phyloP scores from a whole-genome alignment of 2,797 vertebrate species.

The Smutsia temminckii region DNA sequence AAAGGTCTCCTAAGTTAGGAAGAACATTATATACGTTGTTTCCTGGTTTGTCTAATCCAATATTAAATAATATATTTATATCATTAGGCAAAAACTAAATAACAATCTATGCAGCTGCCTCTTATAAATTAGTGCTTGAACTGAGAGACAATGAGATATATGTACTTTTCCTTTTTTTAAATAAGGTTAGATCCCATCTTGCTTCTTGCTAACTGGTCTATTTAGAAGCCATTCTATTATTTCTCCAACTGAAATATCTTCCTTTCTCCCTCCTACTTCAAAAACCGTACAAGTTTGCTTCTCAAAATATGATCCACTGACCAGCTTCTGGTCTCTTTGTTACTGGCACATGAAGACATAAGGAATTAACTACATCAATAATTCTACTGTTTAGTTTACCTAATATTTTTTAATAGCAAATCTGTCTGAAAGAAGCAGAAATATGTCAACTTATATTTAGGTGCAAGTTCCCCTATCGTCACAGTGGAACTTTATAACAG shows the following conservation, averaged over 20 bases:
- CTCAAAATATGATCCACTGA: conserved; percentile 40
- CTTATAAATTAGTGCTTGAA: conserved; percentile 47
- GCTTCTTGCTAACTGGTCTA: conserved; percentile 42
- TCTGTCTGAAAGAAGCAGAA: background rate
- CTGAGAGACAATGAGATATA: background rate
- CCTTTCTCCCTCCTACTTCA: background rate
- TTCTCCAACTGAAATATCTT: conserved; percentile 7
- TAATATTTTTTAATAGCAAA: conserved; percentile 8
- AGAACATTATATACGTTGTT: conserved; percentile 8
- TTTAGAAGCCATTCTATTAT: conserved; percentile 26
- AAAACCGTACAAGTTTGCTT: conserved; percentile 23
- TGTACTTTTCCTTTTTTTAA: background rate
- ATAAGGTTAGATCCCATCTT: background rate
- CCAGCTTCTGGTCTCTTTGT: background rate
- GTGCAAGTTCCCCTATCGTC: background rate
- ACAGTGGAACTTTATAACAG: conserved; percentile 29
- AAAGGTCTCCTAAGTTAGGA: conserved; percentile 33
- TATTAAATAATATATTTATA: background rate
- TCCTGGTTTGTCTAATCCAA: background rate
- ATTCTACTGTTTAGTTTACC: background rate
- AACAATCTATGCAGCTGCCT: background rate
- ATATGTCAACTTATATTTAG: conserved; percentile 33
- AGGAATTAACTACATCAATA: background rate
- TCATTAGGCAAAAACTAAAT: conserved; percentile 36
- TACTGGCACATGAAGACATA: background rate